Evolutionary conservation across 2,113 vertebrate genomes (phyloP), one percentile per base, ranked within the genome.

Genomic region (Plecturocebus donacophilus): DNA sequence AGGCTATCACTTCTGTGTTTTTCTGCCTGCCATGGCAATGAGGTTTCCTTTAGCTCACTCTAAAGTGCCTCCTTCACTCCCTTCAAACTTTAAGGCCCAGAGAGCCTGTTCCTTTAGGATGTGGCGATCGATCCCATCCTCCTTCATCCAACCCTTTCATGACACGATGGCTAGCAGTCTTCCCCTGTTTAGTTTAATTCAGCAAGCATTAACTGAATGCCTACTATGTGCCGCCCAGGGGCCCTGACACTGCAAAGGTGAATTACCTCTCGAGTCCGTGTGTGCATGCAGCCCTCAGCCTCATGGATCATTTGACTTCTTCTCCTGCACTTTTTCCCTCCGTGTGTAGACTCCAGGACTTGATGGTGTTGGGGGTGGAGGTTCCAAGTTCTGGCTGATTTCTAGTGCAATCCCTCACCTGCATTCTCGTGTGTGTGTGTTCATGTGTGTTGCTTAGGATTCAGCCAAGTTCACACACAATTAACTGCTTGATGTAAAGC

Each of bases 211-310:
- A 35, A 14, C 23, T 32, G 92, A 87, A 20, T 1, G 0, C 81
- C 73, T 94, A 92, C 76, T 70, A 30, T 58, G 27, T 40, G 82
- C 77, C 2, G 1, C 38, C 23, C 35, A 12, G 45, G 35, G 58
- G 52, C 35, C 45, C 38, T 14, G 40, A 42, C 2, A 17, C 77
- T 4, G 3, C 35, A 0, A 27, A 79, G 70, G 79, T 21, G 83
- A 52, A 10, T 45, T 77, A 30, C n/a, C 23, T 58, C 71, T 58
- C 40, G 12, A 40, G 42, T 32, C 45, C 2, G 0, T 30, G 16
- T 25, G 68, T 6, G 5, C 77, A 30, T 0, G 0, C 27, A 23
- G 47, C 49, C 77, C 45, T 75, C 6, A 1, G 1, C 38, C 6
- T 13, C 38, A 2, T 52, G 2, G 0, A 4, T 9, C 20, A 16